Evolutionary conservation across 2,888 invertebrate genomes (phyloP), one percentile per base, ranked within the genome.

Genomic region (Leistus spinibarbis): DNA sequence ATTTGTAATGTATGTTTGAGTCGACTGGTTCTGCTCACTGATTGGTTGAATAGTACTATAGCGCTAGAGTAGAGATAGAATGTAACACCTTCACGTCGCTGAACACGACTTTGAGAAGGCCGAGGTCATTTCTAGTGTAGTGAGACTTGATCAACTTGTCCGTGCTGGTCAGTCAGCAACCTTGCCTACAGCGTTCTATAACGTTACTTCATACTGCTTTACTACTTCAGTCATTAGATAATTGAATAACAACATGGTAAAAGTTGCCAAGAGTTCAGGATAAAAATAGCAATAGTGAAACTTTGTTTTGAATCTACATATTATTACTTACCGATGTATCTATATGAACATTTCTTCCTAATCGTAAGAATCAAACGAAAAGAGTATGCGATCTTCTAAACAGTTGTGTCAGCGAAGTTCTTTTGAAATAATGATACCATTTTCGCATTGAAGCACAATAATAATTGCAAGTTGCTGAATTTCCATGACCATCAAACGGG

Each of bases 101-200:
- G 19, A 20, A 57, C 57, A 57, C 57, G 57, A 57, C 57, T 57
- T 57, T 57, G 57, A 57, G 57, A 57, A 57, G 57, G 57, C 57
- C 57, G 57, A 57, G 57, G 57, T 57, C 57, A 57, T 57, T 9
- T 16, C 57, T 19, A 57, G 17, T 19, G 57, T 57, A 10, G 56
- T 16, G 57, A 16, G 17, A 57, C 4, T 16, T 57, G 19, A 10
- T 53, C 53, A 53, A 10, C 7, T 7, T 57, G 57, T 57, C 19
- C 17, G 17, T 57, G 57, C 57, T 57, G 57, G 17, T 57, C 57
- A 57, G 57, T 57, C 57, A 57, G 57, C 57, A 57, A 57, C 57
- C 57, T 57, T 57, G 57, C 57, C 57, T 57, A 57, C 57, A 57
- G 57, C 57, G 57, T n/a, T 57, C 40, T 40, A 57, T 57, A 57